Base-by-base conservation (phyloP, 1,140 invertebrate genomes). In the Drosophila bipectinata region DNA sequence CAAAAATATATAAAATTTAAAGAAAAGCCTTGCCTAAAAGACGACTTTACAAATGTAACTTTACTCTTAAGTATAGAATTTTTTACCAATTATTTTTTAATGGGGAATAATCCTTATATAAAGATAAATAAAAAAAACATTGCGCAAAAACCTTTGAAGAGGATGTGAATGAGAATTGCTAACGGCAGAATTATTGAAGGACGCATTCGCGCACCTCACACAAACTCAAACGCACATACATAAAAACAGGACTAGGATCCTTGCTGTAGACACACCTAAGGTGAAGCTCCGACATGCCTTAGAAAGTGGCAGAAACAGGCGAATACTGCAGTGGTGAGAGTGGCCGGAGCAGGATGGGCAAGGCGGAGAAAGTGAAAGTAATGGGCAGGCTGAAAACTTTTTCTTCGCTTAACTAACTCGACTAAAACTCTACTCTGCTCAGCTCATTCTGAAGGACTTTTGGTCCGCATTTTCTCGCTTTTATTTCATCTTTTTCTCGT, bases 381-480 rank as follows among this genome's bases (percentile, higher is more conserved):
- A 85, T 75, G 67, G 61, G 24, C 55, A 66, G 66, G 63, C 57
- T 48, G 67, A 78, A 75, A 61, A 82, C 77, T 67, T 78, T 77
- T 87, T 67, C 77, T 59, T 79, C 59, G 60, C 81, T 62, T 67
- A 78, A 74, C 71, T 78, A 78, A 85, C 68, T 80, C 52, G 69
- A 68, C 68, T 72, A 59, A 87, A 85, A 78, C 77, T 72, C 69
- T 67, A 77, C 74, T 79, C 61, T 58, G 64, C 69, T 78, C 68
- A 58, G 74, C 66, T 63, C 49, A 68, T 62, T 81, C 59, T 68
- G 78, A 82, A 87, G 82, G 83, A 82, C 82, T 88, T 75, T 87
- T 51, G 54, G 61, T 79, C 49, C 47, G 54, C 76, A 69, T 39
- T 57, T 63, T 55, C 51, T 63, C 34, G 10, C 34, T 12, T 37